Percentiles rank a stretch among this genome's conserved stretches.
These are phyloP conservation scores for Watsonalla cultraria DNA, from an alignment of 2,888 invertebrate species.

Conservation along the genomic window DNA sequence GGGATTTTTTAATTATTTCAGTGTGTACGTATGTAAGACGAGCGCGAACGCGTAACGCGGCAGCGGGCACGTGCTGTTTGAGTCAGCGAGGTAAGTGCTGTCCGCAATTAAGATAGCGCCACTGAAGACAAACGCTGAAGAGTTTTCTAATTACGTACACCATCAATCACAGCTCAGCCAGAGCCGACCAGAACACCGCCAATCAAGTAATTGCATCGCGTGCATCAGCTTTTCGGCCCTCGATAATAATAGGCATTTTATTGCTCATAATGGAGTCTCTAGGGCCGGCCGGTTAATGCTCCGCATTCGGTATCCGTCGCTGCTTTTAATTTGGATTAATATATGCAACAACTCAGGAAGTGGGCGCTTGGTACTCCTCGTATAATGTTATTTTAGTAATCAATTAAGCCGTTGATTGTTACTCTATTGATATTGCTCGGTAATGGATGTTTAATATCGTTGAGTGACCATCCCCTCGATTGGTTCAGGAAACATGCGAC, in stretches of 20 bases:
- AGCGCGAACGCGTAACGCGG: conserved; percentile 15
- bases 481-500: conserved; percentile 61
- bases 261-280: conserved; percentile 78
- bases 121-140: conserved; percentile 77
- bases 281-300: conserved; percentile 69
- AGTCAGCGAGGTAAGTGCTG: conserved; percentile 74
- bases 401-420: conserved; percentile 60
- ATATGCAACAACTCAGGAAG: conserved; percentile 60
- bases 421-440: conserved; percentile 47
- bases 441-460: conserved; percentile 60
- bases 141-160: conserved; percentile 78
- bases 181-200: conserved; percentile 71
- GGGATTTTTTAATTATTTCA: neutral
- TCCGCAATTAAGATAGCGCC: conserved; percentile 71
- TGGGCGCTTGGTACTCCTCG: conserved; percentile 32
- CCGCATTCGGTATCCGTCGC: conserved; percentile 56
- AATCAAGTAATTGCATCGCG: conserved; percentile 79
- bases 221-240: conserved; percentile 78
- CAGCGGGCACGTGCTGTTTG: conserved; percentile 62
- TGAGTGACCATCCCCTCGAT: conserved; percentile 66
- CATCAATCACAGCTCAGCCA: conserved; percentile 71
- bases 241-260: conserved; percentile 79
- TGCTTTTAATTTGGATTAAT: conserved; percentile 73
- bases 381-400: conserved; percentile 60
- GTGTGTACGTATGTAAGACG: neutral